A percentile compares a stretch with the other conserved stretches of the same genome.
Evolutionary conservation across 2,113 vertebrate species (phyloP).

Genomic region (Argyrosomus japonicus): DNA sequence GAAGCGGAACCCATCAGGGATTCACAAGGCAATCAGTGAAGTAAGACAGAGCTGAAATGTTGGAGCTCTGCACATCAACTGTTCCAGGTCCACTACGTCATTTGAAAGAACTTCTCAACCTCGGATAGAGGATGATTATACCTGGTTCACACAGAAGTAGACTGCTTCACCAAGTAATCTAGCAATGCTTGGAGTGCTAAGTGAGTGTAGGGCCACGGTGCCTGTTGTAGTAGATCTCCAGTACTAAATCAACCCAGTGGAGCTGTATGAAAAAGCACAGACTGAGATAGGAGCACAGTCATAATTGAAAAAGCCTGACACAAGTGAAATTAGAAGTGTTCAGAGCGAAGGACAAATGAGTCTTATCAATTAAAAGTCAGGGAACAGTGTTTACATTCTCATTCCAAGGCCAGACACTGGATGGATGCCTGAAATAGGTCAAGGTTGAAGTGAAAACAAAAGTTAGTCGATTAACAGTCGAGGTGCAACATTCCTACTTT

Average conservation of each 20-base stretch:
- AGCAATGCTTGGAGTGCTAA: slow-evolving; percentile 7
- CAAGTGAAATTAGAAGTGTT: slow-evolving; percentile 44
- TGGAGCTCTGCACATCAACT: slow-evolving; percentile 64
- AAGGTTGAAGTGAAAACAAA: slow-evolving; percentile 83
- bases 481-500: slow-evolving; percentile 79
- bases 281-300: slow-evolving; percentile 34
- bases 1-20: slow-evolving; percentile 78
- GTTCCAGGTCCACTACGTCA: slow-evolving; percentile 72
- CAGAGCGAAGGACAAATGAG: slow-evolving; percentile 77
- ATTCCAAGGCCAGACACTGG: slow-evolving; percentile 64
- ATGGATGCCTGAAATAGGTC: slow-evolving; percentile 80
- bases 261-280: slow-evolving; percentile 23
- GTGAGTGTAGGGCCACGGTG: slow-evolving; percentile 11
- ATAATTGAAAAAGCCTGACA: slow-evolving; percentile 65
- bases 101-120: slow-evolving; percentile 57
- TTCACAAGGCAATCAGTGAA: slow-evolving; percentile 80
- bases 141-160: slow-evolving; percentile 37
- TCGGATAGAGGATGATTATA: slow-evolving; percentile 14
- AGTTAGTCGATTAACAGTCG: slow-evolving; percentile 81
- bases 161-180: slow-evolving; percentile 2
- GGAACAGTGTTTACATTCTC: slow-evolving; percentile 74
- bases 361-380: slow-evolving; percentile 76
- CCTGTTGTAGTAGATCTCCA: slow-evolving; percentile 13
- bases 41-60: slow-evolving; percentile 76
- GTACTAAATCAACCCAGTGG: slow-evolving; percentile 1